phyloP scores from a whole-genome alignment of 1,140 invertebrate genomes.

The Branchinecta lynchi region DNA sequence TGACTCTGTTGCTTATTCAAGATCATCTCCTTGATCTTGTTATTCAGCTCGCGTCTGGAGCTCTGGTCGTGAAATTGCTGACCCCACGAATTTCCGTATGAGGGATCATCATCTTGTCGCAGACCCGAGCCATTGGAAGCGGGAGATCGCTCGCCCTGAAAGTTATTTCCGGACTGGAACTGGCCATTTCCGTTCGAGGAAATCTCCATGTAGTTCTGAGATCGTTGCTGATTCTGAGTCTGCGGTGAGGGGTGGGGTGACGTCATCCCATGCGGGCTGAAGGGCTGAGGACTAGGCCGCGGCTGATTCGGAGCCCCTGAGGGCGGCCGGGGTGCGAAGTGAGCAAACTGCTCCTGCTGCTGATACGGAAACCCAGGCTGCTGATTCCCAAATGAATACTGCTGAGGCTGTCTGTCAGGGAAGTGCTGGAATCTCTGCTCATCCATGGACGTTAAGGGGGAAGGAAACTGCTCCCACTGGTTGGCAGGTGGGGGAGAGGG shows the following conservation, averaged over 20 bases:
- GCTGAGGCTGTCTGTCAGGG: neutral
- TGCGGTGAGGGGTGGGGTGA: neutral
- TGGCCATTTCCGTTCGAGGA: neutral
- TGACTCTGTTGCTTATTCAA: neutral
- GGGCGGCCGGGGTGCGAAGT: neutral
- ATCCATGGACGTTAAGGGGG: neutral
- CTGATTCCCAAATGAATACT: neutral
- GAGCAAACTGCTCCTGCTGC: neutral
- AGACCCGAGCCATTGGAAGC: neutral
- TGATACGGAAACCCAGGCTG: neutral
- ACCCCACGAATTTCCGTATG: neutral
- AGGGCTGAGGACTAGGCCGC: neutral
- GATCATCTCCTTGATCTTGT: neutral
- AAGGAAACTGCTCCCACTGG: neutral
- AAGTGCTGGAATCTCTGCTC: neutral
- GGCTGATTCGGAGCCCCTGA: neutral
- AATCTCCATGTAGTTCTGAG: neutral
- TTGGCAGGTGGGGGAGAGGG: neutral
- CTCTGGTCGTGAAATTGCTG: neutral
- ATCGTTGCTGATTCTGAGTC: neutral
- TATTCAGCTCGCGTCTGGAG: neutral
- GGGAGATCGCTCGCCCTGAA: neutral
- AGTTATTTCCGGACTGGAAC: constrained; percentile 3
- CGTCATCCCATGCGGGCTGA: neutral
- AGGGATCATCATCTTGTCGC: neutral